Evolutionary conservation across 1,140 invertebrate species (phyloP), one percentile per base, ranked within the genome.

Genomic region (Saxidomus purpurata): DNA sequence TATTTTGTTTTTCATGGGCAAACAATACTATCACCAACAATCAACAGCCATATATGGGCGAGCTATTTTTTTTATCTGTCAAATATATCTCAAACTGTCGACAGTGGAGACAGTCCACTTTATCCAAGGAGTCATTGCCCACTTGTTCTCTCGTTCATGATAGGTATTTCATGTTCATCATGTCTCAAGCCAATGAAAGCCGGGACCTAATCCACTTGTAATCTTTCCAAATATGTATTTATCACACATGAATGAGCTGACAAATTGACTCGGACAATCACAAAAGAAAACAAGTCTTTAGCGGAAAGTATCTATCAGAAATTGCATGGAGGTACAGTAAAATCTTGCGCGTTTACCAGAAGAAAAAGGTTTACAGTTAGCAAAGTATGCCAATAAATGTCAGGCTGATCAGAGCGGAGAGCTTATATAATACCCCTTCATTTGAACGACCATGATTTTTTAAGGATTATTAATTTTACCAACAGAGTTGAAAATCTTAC

Each of bases 191-290:
- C 49, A 79, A 79, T 52, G 76, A 79, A 79, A 79, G 76, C 76
- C 43, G 19, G 17, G 31, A 28, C 43, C 34, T 79, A 79, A 79
- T 79, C 76, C 47, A 36, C 47, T 74, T 36, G 63, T 85, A 85
- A 85, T 71, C 83, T 85, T 36, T 4, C 34, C 40, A 55, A 71
- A 55, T 85, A 85, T 28, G 36, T 71, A 85, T 85, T 85, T 71
- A 74, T 55, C 83, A 76, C 49, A 85, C 61, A 49, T 85, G 61
- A 85, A 36, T 85, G 38, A 31, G 3, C 34, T 76, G 83, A 85
- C 83, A 71, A 85, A 85, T 85, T 85, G 83, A 85, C 63, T 85
- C 25, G 15, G 83, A 85, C 83, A 85, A 76, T 69, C 47, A 28
- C 22, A 74, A 74, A 47, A 74, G 43, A 76, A 76, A 71, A 85